Base-by-base conservation (phyloP, 2,888 invertebrate genomes). In the Cheilosia grossa region DNA sequence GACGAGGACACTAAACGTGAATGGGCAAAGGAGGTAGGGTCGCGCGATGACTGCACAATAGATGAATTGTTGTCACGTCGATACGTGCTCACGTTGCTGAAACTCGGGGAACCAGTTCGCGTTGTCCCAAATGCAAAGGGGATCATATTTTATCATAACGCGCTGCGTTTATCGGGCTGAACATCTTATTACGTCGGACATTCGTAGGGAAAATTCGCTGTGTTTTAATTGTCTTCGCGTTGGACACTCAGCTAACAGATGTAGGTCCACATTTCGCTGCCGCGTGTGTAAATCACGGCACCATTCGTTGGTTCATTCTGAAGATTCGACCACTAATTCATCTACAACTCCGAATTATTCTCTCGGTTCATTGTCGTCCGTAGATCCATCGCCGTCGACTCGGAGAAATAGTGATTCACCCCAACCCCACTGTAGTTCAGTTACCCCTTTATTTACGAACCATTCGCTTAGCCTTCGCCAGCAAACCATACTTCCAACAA, bases 141-240 rank as follows among this genome's bases (percentile, higher is more conserved):
- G 30, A 33, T 33, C 30, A 33, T 33, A 33, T 24, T 53, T 40
- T 47, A 17, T 47, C 24, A 27, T 10, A 30, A 7, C 7, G 51
- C 33, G 6, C 37, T 27, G 27, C 27, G 27, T 27, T 27, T 27
- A 27, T 27, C 27, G 27, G 27, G 27, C 27, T 27, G 27, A 27
- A 27, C 27, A 27, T 27, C 27, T 27, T 6, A 27, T 27, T 27
- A 6, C 27, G 27, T 27, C 27, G 27, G 27, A 27, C 27, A 27
- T 30, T 33, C 3, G 30, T 33, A 56, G 21, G 33, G 24, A 24
- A 9, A 33, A 56, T 13, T 56, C 40, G 5, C 15, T 40, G 37
- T 58, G 58, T 37, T 58, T 40, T 17, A 40, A 58, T 19, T 58
- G 58, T 58, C 58, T 19, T 37, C 10, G 30, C 30, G 30, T 30